Base-by-base conservation (phyloP, 1,140 invertebrate species). In the Sarcophaga peregrina region DNA sequence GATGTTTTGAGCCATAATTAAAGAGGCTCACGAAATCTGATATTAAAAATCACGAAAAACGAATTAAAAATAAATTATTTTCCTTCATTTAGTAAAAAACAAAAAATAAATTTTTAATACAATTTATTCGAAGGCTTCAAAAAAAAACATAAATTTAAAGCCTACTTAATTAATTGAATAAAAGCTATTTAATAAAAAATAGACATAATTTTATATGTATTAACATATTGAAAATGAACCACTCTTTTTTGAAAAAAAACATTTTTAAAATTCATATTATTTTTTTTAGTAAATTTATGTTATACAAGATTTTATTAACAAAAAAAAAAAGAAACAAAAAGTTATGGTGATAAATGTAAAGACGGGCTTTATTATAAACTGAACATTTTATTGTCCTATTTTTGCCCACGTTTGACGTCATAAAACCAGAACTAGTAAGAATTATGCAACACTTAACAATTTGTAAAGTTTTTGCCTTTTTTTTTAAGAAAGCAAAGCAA, bases 1-100 rank as follows among this genome's bases (percentile, higher is more conserved):
- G 1, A 52, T 1, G 8, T 52, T 52, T 52, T 68, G 20, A 68
- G n/a, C 62, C 62, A 20, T 68, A 68, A 68, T 68, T 68, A 68
- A 68, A 68, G 15, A 68, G 62, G 62, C 62, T 68, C 62, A 68
- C 62, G 62, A 68, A 8, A 68, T 68, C 17, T 68, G n/a, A 68
- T 68, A 68, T 9, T 20, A 8, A 3, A 68, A 68, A 68, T 25
- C 62, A 68, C 62, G n/a, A 68, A 68, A 68, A 58, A 58, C 11
- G 6, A 58, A 13, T 68, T 68, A 68, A 68, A 68, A 68, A 58
- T n/a, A 58, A 68, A 68, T 68, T 68, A 68, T 20, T 9, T 8
- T 68, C 20, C 62, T 25, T 68, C 20, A 9, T 68, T 68, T 68
- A 20, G n/a, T 8, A 25, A 37, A 37, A 37, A 37, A 37, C 25